Percentiles rank a stretch among this genome's conserved stretches.
Evolutionary conservation across 2,113 vertebrate species (phyloP).

Genomic region (Trogon melanurus): DNA sequence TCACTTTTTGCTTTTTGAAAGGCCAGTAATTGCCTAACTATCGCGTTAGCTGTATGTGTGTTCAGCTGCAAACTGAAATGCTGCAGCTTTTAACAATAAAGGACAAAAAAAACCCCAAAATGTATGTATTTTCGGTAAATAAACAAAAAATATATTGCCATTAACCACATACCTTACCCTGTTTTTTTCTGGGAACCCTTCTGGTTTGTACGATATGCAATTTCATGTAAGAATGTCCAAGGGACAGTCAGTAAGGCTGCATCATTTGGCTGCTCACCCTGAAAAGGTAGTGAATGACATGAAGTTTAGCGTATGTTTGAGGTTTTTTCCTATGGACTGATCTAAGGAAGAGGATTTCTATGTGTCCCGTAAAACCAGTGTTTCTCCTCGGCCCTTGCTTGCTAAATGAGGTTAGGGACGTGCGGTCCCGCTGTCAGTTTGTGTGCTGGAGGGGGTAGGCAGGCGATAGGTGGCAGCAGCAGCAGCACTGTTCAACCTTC

Average conservation of each 20-base stretch:
- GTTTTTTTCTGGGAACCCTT: background rate
- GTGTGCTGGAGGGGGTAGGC: background rate
- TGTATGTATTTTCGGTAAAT: background rate
- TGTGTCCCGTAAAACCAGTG: background rate
- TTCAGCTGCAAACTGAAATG: background rate
- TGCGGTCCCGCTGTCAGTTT: background rate
- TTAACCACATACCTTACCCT: background rate
- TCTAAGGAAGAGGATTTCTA: background rate
- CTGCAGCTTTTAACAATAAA: background rate
- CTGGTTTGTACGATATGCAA: background rate
- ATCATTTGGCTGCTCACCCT: background rate
- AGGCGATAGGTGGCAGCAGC: background rate
- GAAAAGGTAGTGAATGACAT: background rate
- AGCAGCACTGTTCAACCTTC: background rate
- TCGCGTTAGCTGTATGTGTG: background rate
- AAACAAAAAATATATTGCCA: background rate
- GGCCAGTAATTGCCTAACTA: background rate
- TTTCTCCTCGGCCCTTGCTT: background rate
- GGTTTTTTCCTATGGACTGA: background rate
- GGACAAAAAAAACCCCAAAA: background rate
- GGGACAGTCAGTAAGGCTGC: background rate
- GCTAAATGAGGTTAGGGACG: background rate
- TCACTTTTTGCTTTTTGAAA: background rate
- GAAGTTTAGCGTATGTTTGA: background rate
- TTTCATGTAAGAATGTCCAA: background rate